These are phyloP conservation scores for Phyllotreta striolata DNA, from an alignment of 2,888 invertebrate species.

Conservation along the genomic window DNA sequence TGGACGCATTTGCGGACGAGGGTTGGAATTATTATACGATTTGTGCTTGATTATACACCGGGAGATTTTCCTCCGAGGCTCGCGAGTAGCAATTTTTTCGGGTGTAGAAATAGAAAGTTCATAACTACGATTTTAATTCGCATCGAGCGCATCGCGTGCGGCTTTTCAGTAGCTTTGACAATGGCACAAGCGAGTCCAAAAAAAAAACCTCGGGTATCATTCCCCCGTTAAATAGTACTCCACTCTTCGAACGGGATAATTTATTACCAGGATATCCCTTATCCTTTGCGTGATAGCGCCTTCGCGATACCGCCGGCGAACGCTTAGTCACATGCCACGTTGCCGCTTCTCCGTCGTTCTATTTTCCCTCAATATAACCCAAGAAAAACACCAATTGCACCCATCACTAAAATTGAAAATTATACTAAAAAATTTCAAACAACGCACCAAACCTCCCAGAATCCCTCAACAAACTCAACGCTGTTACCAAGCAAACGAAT, in stretches of 20 bases:
- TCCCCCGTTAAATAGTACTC: slow-evolving; percentile 40
- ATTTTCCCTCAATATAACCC: background rate
- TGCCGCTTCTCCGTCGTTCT: slow-evolving; percentile 24
- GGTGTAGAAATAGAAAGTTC: no score
- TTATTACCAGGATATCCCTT: slow-evolving; percentile 59
- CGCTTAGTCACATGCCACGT: slow-evolving; percentile 50
- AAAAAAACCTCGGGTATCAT: slow-evolving; percentile 45
- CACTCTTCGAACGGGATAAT: slow-evolving; percentile 52
- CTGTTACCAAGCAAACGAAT: background rate
- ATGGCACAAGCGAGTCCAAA: slow-evolving; percentile 55
- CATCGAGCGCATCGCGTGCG: slow-evolving; percentile 48
- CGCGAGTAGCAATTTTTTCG: no score
- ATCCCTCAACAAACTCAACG: background rate
- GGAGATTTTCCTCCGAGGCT: no score
- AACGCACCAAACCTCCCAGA: background rate
- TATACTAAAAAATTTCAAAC: no score
- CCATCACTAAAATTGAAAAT: no score
- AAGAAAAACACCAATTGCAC: no score
- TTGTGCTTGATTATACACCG: no score
- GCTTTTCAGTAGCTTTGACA: slow-evolving; percentile 52
- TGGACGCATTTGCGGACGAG: no score
- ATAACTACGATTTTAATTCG: no score
- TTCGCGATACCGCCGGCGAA: slow-evolving; percentile 44
- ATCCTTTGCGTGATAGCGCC: slow-evolving; percentile 58
- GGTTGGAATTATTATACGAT: no score